phyloP scores from a whole-genome alignment of 2,797 vertebrate genomes.

The Catharus ustulatus region DNA sequence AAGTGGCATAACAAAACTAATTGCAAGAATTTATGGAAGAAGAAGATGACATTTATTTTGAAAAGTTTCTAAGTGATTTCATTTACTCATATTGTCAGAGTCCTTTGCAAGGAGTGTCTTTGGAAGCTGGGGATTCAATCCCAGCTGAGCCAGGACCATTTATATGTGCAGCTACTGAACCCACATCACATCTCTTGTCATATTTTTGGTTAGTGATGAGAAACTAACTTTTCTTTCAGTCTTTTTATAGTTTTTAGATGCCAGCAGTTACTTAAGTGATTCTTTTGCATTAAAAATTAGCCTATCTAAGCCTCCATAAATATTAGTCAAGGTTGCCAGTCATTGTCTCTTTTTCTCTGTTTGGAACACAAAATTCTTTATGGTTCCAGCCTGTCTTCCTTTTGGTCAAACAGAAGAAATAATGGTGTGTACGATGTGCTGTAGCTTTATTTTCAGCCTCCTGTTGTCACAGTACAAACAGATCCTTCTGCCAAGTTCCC shows the following conservation, averaged over 20 bases:
- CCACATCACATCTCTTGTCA: background rate
- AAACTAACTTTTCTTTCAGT: background rate
- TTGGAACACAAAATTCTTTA: background rate
- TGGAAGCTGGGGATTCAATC: background rate
- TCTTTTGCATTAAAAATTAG: background rate
- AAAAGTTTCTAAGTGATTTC: background rate
- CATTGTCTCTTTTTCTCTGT: background rate
- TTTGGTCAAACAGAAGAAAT: conserved; percentile 7
- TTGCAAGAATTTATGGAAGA: background rate
- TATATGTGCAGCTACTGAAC: background rate
- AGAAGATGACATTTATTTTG: background rate
- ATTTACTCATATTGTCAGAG: background rate
- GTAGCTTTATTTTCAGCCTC: background rate
- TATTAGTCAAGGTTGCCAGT: background rate
- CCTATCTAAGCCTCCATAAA: background rate
- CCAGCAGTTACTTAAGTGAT: background rate
- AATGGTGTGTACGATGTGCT: background rate
- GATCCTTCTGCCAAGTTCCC: conserved; percentile 8
- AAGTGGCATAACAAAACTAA: background rate
- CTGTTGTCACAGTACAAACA: background rate
- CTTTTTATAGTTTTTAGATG: background rate
- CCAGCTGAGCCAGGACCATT: background rate
- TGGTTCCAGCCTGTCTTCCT: background rate
- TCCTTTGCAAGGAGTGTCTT: background rate
- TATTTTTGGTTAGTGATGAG: background rate